Evolutionary conservation across 1,140 invertebrate species (phyloP).

Genomic region (Rhopalosiphum maidis): DNA sequence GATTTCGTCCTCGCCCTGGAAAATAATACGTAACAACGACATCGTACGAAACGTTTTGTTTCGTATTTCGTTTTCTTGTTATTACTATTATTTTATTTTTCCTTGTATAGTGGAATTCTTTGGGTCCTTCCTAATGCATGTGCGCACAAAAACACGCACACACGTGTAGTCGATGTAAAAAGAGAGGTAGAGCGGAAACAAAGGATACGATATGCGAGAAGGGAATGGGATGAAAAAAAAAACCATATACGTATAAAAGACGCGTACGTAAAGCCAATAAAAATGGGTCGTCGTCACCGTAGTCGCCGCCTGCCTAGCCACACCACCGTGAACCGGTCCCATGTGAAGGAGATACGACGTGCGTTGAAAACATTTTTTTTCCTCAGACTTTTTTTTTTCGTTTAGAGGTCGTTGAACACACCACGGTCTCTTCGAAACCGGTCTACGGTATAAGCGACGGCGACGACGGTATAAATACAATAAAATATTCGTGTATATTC

Average conservation of each 20-base stretch:
- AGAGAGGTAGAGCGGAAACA: slow-evolving; percentile 4
- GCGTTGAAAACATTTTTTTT: slow-evolving; percentile 52
- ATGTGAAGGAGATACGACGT: slow-evolving; percentile 36
- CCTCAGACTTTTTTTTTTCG: slow-evolving; percentile 34
- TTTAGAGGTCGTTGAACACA: slow-evolving; percentile 56
- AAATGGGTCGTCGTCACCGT: slow-evolving; percentile 46
- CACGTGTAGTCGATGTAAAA: neutral
- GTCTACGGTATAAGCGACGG: slow-evolving; percentile 24
- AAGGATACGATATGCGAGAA: slow-evolving; percentile 21
- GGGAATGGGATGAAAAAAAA: slow-evolving; percentile 35
- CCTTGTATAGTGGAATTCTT: neutral
- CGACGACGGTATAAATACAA: neutral
- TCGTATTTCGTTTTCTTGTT: neutral
- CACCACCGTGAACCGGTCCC: slow-evolving; percentile 51
- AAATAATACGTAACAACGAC: neutral
- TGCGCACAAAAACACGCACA: neutral
- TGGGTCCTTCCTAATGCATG: neutral
- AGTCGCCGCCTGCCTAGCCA: neutral
- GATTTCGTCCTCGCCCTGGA: neutral
- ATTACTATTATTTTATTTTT: neutral
- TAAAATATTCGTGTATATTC: slow-evolving; percentile 36
- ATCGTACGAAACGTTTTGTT: slow-evolving; percentile 1
- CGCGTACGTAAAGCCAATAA: slow-evolving; percentile 49
- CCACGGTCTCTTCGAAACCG: slow-evolving; percentile 44
- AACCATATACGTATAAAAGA: slow-evolving; percentile 36